Conservation (phyloP, 1,140 invertebrate species). For the Helicoverpa zea region DNA sequence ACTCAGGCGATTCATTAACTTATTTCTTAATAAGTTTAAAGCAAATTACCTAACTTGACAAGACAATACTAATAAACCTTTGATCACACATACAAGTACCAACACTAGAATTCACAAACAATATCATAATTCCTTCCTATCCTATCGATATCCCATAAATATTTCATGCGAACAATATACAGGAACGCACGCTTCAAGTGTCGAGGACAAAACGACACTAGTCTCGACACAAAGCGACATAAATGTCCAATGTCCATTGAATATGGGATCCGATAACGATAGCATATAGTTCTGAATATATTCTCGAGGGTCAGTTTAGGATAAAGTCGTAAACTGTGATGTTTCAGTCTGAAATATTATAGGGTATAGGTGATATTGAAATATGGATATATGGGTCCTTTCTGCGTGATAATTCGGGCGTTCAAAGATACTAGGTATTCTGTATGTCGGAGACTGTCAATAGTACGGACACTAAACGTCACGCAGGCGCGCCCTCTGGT, state of each 20-base stretch:
- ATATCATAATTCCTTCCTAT: background rate
- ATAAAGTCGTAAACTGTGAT: slow-evolving; percentile 8
- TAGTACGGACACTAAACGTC: too few relatives aligned
- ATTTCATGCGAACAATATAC: slow-evolving; percentile 12
- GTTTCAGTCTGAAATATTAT: background rate
- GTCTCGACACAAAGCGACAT: background rate
- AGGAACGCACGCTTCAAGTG: background rate
- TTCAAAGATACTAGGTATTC: background rate
- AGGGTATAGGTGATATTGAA: background rate
- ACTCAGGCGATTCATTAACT: too few relatives aligned
- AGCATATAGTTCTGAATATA: background rate
- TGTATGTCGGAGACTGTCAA: too few relatives aligned
- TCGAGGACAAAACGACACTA: background rate
- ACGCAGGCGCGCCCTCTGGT: too few relatives aligned
- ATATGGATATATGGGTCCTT: background rate
- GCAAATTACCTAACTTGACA: too few relatives aligned
- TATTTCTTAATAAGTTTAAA: too few relatives aligned
- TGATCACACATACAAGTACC: background rate
- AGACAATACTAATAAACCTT: background rate
- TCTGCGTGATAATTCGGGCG: background rate
- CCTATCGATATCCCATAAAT: slow-evolving; percentile 3
- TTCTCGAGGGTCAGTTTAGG: background rate
- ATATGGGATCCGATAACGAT: slow-evolving; percentile 9
- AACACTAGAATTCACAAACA: background rate
- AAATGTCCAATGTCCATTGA: slow-evolving; percentile 2